Base-by-base conservation (phyloP, 2,888 invertebrate genomes). In the Cerceris rybyensis region DNA sequence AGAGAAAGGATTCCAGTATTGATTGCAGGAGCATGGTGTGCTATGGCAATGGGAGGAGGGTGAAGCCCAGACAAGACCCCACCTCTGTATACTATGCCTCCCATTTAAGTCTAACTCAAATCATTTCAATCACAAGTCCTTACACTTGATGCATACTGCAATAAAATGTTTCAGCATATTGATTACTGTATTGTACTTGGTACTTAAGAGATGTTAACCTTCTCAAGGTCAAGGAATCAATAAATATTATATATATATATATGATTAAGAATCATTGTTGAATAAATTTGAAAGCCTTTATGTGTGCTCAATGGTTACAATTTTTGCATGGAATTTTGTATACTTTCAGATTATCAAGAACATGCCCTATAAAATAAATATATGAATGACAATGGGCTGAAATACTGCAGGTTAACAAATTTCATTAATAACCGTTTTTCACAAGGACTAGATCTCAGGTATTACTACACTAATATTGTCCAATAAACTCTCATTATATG, bases 1-100 rank as follows among this genome's bases (percentile, higher is more conserved):
- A 87, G 86, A 86, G 82, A 86, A 87, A 90, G 88, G 88, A 91
- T 90, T 91, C 89, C 88, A 91, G 91, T 91, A 91, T 91, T 91
- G 91, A 91, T 91, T 91, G 89, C 89, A 89, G 88, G 86, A 88
- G 86, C 88, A 89, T 88, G 87, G 88, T 89, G 86, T 87, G 84
- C 79, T 85, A 84, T 90, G 86, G 87, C 82, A 87, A 87, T 82
- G 83, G 85, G 86, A 86, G 88, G 88, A 90, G 90, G 89, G 89
- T 90, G 86, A 88, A 88, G 78, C 87, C 87, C 90, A 91, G 90
- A 90, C 90, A 88, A 90, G 89, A 88, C 84, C 87, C 85, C 82
- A 89, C 88, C 89, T 89, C 83, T 87, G 74, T 85, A 86, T 86
- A 81, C 83, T 85, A 82, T 86, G 78, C 76, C 81, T 85, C 78